These are phyloP conservation scores for Apantesis nais DNA, from an alignment of 2,888 invertebrate genomes.

Conservation along the genomic window DNA sequence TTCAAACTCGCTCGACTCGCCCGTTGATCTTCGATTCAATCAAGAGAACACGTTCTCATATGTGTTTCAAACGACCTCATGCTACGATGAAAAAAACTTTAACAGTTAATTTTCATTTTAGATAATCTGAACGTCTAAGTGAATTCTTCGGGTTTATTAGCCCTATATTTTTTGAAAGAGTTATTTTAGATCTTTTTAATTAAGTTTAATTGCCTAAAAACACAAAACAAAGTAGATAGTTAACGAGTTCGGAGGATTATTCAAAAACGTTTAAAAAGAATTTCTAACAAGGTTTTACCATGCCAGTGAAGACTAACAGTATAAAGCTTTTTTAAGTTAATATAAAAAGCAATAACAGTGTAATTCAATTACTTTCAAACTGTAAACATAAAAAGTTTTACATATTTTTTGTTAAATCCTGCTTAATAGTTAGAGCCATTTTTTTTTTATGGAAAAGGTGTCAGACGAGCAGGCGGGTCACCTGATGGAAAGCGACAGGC, in stretches of 20 bases:
- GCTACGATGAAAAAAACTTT: constrained; percentile 22
- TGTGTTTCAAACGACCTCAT: constrained; percentile 29
- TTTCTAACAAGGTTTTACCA: not conserved
- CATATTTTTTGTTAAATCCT: constrained; percentile 17
- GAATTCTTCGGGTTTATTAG: constrained; percentile 36
- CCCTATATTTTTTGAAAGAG: not conserved
- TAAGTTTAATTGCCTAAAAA: not conserved
- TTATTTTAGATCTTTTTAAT: not conserved
- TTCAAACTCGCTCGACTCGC: constrained; percentile 50
- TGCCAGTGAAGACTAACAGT: not conserved
- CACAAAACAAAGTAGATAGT: not conserved
- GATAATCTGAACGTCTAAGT: constrained; percentile 25
- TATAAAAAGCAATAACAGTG: not conserved
- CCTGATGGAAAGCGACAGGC: too few relatives aligned
- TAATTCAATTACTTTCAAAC: not conserved
- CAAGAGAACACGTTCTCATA: constrained; percentile 45
- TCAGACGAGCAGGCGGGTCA: too few relatives aligned
- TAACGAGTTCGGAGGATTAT: not conserved
- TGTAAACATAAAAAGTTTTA: not conserved
- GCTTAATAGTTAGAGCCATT: constrained; percentile 34
- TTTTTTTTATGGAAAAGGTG: too few relatives aligned
- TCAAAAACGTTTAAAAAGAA: not conserved
- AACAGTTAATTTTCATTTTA: constrained; percentile 17
- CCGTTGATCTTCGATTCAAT: constrained; percentile 47
- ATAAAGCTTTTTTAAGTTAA: not conserved